Percentiles rank a stretch among this genome's conserved stretches.
Conservation (phyloP, 1,140 invertebrate genomes). For the Phenacoccus solenopsis region DNA sequence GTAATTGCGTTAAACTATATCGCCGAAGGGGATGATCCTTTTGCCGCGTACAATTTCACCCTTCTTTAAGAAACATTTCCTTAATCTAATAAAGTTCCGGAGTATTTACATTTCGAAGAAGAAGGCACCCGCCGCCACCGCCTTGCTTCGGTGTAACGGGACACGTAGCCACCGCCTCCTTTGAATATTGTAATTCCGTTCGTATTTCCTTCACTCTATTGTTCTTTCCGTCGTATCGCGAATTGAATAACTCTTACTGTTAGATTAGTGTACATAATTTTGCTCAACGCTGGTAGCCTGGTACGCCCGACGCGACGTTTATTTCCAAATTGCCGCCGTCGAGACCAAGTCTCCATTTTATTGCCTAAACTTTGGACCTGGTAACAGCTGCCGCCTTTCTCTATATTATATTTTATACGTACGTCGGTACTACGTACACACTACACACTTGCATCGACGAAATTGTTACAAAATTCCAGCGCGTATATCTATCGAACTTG, state of each 20-base stretch:
- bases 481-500: neutral
- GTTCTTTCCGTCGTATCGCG: neutral
- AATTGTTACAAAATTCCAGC: neutral
- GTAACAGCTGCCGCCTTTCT: neutral
- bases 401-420: neutral
- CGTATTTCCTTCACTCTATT: neutral
- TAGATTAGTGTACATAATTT: neutral
- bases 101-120: slow-evolving; percentile 4
- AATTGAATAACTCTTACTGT: slow-evolving; percentile 5
- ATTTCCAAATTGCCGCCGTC: neutral
- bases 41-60: slow-evolving; percentile 12
- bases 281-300: no score
- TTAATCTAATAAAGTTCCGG: slow-evolving; percentile 17
- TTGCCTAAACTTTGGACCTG: neutral
- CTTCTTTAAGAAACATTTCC: slow-evolving; percentile 15
- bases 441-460: no score
- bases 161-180: neutral
- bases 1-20: slow-evolving; percentile 11
- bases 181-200: slow-evolving; percentile 4
- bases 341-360: neutral
- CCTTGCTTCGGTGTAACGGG: neutral
- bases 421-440: neutral
- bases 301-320: neutral
- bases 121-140: neutral
- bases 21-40: slow-evolving; percentile 5